A percentile compares a stretch with the other conserved stretches of the same genome.
Conservation (phyloP, 1,140 invertebrate genomes). For the Zophobas morio region DNA sequence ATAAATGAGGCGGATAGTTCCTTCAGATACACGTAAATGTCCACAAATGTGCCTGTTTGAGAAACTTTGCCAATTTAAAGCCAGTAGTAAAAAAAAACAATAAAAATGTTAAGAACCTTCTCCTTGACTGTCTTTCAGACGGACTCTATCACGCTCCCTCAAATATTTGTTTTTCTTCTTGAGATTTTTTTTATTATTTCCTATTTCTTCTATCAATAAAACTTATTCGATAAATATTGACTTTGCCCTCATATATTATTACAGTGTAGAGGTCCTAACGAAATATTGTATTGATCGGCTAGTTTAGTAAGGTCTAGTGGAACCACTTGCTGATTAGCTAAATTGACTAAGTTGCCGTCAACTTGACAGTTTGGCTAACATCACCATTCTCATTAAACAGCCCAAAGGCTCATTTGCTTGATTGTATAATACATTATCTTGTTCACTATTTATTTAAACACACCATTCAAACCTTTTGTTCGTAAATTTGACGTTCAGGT, state of each 20-base stretch:
- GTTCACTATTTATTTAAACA: no score
- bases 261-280: neutral
- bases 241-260: conserved; percentile 11
- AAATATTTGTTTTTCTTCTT: conserved; percentile 27
- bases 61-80: conserved; percentile 17
- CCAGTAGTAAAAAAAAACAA: conserved; percentile 4
- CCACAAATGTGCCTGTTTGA: neutral
- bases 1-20: neutral
- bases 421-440: no score
- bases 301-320: neutral
- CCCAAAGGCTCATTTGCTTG: no score
- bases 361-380: no score
- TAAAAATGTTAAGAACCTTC: neutral
- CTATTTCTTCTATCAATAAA: conserved; percentile 18
- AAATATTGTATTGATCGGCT: neutral
- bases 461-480: neutral
- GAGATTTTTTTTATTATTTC: conserved; percentile 29
- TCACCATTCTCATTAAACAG: no score
- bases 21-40: neutral
- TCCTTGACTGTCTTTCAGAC: neutral
- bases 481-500: neutral
- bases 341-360: no score
- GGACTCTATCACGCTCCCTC: neutral
- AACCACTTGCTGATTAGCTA: no score
- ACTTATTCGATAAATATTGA: conserved; percentile 29